Evolutionary conservation across 2,888 invertebrate genomes (phyloP), one percentile per base, ranked within the genome.

Genomic region (Mycogona germanica): DNA sequence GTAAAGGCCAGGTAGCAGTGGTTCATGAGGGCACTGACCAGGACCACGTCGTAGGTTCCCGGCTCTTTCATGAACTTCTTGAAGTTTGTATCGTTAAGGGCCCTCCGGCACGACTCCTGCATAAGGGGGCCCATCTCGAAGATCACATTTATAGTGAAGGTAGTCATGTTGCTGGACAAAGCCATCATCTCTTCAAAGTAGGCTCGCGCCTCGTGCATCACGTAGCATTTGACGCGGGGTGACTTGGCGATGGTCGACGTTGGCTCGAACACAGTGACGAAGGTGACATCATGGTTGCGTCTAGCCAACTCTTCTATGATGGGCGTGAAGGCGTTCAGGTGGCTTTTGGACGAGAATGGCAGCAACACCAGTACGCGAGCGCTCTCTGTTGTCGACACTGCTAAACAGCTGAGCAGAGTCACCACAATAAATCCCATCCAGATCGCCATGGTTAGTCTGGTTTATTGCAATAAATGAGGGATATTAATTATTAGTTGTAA

Each of bases 261-360:
- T 17, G 23, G 32, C 30, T 44, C 30, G 21, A 32, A 52, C 45
- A 52, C 23, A n/a, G 52, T 32, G 28, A 45, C 21, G 21, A 26
- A 45, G n/a, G 52, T 52, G 26, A 52, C 5, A 19, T 45, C 32
- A n/a, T 52, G 52, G 21, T 35, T 45, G 12, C 45, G 28, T 25
- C 25, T 52, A 17, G 44, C 29, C 29, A 52, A 35, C 19, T 30
- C 45, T 29, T 52, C 30, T 12, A 52, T 21, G 17, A 52, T n/a
- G 6, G 52, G 32, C 23, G 14, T 29, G 21, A 45, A 45, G 3
- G 45, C 45, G 23, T 29, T 45, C 25, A 32, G 21, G 30, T 52
- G 52, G 29, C 52, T 52, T 6, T 25, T 28, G 14, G 45, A 28
- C 4, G 44, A 26, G 9, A 45, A 17, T 14, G 52, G 52, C 45